Evolutionary conservation across 2,797 vertebrate species (phyloP).

Genomic region (Philypnodon macrostomus): DNA sequence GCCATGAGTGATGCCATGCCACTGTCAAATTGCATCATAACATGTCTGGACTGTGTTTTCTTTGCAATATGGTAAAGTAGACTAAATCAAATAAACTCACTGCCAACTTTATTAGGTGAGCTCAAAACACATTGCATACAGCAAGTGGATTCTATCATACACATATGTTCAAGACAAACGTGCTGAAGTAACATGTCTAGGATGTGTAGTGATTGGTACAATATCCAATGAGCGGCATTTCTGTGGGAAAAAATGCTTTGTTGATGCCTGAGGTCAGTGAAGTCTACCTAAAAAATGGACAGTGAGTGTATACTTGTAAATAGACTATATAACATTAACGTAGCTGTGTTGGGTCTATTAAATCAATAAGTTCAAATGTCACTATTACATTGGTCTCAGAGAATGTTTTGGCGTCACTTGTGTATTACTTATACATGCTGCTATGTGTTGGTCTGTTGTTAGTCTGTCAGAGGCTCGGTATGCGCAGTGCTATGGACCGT

Average conservation of each 20-base stretch:
- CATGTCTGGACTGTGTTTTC: slow-evolving; percentile 25
- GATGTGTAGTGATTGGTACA: too few species aligned
- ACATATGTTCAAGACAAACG: too few species aligned
- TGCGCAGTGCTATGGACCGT: slow-evolving; percentile 32
- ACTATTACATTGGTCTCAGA: slow-evolving; percentile 27
- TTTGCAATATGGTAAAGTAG: slow-evolving; percentile 28
- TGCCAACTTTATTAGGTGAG: slow-evolving; percentile 18
- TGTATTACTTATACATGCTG: background rate
- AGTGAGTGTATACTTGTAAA: slow-evolving; percentile 12
- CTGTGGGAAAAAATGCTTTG: too few species aligned
- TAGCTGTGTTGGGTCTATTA: slow-evolving; percentile 32
- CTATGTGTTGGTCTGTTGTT: slow-evolving; percentile 5
- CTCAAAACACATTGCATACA: slow-evolving; percentile 13
- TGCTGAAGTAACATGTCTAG: too few species aligned
- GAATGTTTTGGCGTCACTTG: slow-evolving; percentile 17
- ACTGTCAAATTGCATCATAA: slow-evolving; percentile 38
- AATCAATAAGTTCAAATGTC: slow-evolving; percentile 37
- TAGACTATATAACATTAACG: slow-evolving; percentile 21
- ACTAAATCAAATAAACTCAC: slow-evolving; percentile 9
- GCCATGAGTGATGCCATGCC: slow-evolving; percentile 41
- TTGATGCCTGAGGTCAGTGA: too few species aligned
- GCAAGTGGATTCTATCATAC: too few species aligned
- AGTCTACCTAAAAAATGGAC: too few species aligned
- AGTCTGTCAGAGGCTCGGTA: slow-evolving; percentile 29
- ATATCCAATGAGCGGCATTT: too few species aligned